Base-by-base conservation (phyloP, 2,113 vertebrate species). In the Kobus ellipsiprymnus region DNA sequence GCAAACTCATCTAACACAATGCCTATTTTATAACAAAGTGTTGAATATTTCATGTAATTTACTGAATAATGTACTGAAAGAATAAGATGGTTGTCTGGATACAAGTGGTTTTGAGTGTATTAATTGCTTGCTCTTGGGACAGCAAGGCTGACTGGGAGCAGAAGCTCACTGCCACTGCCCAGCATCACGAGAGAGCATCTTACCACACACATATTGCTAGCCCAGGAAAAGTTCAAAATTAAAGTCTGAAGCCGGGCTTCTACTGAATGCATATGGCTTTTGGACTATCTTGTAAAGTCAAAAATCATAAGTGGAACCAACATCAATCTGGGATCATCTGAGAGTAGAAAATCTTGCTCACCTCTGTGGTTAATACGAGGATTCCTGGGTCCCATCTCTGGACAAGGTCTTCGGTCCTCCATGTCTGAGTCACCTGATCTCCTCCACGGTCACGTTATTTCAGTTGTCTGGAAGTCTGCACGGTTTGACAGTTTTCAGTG, bases 321-420 rank as follows among this genome's bases (percentile, higher is more conserved):
- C 12, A 55, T 55, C 21, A 55, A 54, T 36, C n/a, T 83, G 33
- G 52, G 81, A 36, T 36, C n/a, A 14, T 83, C 52, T 36, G 33
- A 40, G 33, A 1, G 15, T 50, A 4, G 67, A 23, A 90, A 44
- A 80, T 2, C 1, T 15, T 21, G 54, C 96, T 98, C 94, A 99
- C 98, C 98, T 98, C 98, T 98, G 15, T 36, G 94, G 92, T 93
- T 97, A 17, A 46, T 10, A 60, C 64, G 87, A 67, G 10, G 94
- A n/a, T 90, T 97, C 78, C 52, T 90, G 40, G 86, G 62, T 8
- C 64, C 17, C 40, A 81, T 95, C 50, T 98, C 89, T 33, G 59
- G 60, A 14, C 40, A 86, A 7, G 96, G 96, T 96, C 98, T 98
- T 97, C 98, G 50, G 4, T 17, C 78, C 23, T 98, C 98, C 98